Conservation (phyloP, 2,888 invertebrate species). For the Brenthis daphne region DNA sequence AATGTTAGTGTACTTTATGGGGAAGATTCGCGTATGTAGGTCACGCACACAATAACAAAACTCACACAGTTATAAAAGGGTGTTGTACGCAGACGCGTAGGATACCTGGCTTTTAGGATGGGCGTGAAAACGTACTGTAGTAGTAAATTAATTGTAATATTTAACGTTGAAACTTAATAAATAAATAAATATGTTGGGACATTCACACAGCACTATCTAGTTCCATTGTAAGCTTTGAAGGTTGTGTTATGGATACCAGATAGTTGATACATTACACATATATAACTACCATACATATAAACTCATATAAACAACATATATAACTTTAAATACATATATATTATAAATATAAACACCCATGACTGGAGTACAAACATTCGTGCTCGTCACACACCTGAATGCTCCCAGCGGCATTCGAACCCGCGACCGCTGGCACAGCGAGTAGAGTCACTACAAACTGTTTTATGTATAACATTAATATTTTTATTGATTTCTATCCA, state of each 20-base stretch:
- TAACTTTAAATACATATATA: too few relatives aligned
- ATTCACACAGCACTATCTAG: too few relatives aligned
- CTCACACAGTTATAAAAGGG: constrained; percentile 42
- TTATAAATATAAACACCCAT: too few relatives aligned
- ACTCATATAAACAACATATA: too few relatives aligned
- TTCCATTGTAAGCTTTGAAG: too few relatives aligned
- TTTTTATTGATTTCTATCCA: constrained; percentile 15
- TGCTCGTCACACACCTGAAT: too few relatives aligned
- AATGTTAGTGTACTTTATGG: constrained; percentile 27
- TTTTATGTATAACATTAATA: constrained; percentile 12
- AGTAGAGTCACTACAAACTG: background rate
- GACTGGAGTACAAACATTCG: too few relatives aligned
- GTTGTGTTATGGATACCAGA: too few relatives aligned
- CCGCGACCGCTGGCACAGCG: too few relatives aligned
- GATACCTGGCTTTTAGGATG: constrained; percentile 55
- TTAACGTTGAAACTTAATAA: constrained; percentile 50
- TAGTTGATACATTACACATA: too few relatives aligned
- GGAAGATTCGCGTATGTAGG: constrained; percentile 49
- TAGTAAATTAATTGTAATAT: constrained; percentile 51
- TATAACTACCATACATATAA: too few relatives aligned
- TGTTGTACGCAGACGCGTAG: constrained; percentile 32
- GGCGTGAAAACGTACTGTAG: constrained; percentile 46
- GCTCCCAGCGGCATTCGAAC: too few relatives aligned
- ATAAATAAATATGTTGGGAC: background rate
- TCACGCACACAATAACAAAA: constrained; percentile 59